Conservation (phyloP, 2,888 invertebrate genomes). For the Electrophaes corylata region DNA sequence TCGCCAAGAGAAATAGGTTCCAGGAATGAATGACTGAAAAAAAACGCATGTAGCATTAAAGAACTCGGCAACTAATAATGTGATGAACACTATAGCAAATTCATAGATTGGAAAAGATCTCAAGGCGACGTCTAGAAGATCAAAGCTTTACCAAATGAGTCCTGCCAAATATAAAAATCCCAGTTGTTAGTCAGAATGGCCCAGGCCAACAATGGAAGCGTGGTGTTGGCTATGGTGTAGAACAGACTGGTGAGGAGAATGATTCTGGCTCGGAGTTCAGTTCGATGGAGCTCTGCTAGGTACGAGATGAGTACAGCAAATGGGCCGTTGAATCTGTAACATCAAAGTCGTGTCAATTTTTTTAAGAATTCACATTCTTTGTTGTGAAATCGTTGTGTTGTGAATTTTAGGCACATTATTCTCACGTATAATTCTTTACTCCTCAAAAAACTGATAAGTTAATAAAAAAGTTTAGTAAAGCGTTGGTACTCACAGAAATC, state of each 20-base stretch:
- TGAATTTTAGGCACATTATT: too few species aligned
- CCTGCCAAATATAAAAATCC: conserved; percentile 68
- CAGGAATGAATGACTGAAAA: conserved; percentile 83
- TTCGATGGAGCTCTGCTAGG: conserved; percentile 89
- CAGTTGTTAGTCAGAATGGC: conserved; percentile 86
- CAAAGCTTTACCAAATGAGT: conserved; percentile 57
- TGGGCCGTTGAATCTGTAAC: conserved; percentile 85
- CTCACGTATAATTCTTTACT: background rate
- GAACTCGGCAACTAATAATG: background rate
- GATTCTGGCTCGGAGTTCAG: conserved; percentile 86
- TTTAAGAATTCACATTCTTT: too few species aligned
- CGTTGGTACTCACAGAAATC: conserved; percentile 86
- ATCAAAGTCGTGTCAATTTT: background rate
- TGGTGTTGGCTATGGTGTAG: conserved; percentile 85
- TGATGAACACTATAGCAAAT: too few species aligned
- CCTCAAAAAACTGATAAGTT: background rate
- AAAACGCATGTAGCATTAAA: background rate
- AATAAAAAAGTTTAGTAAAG: background rate
- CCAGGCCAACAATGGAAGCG: conserved; percentile 89
- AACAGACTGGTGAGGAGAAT: conserved; percentile 87
- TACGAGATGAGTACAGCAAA: conserved; percentile 89
- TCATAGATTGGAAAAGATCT: too few species aligned
- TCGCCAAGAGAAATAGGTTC: conserved; percentile 85
- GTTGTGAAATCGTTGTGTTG: too few species aligned
- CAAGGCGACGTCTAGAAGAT: background rate